A percentile compares a stretch with the other conserved stretches of the same genome.
phyloP scores from a whole-genome alignment of 1,140 invertebrate species.

The Nephila pilipes region DNA sequence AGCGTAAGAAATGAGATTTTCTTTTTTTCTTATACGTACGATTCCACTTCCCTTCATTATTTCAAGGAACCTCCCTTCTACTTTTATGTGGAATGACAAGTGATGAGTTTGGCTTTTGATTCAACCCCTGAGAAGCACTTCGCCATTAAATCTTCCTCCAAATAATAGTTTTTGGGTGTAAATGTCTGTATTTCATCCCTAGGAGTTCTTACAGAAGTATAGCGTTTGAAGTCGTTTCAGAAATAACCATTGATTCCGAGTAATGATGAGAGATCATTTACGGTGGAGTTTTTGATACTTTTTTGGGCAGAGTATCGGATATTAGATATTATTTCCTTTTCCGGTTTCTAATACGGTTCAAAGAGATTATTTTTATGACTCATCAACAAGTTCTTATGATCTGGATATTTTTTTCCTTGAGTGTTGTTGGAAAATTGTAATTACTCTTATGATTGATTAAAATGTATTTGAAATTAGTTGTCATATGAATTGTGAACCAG shows the following conservation, averaged over 20 bases:
- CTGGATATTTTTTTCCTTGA: too few species aligned
- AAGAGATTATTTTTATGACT: not conserved
- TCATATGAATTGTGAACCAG: too few species aligned
- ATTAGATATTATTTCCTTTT: conserved; percentile 1
- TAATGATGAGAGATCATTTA: conserved; percentile 37
- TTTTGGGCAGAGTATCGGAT: not conserved
- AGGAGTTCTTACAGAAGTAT: not conserved
- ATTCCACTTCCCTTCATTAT: not conserved
- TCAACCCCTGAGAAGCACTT: not conserved
- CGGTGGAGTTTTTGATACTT: not conserved
- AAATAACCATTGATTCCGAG: conserved; percentile 57
- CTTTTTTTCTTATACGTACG: not conserved
- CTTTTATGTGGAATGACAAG: not conserved
- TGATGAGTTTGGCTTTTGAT: not conserved
- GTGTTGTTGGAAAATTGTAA: too few species aligned
- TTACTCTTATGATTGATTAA: too few species aligned
- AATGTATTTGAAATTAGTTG: too few species aligned
- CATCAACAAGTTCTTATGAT: not conserved
- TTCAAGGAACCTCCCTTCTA: not conserved
- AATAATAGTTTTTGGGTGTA: conserved; percentile 47
- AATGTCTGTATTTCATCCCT: conserved; percentile 37
- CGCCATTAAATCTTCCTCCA: conserved; percentile 31
- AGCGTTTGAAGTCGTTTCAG: not conserved
- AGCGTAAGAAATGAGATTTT: not conserved
- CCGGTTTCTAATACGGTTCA: not conserved